phyloP scores from a whole-genome alignment of 2,113 vertebrate species.

The Pelvicachromis taeniatus region DNA sequence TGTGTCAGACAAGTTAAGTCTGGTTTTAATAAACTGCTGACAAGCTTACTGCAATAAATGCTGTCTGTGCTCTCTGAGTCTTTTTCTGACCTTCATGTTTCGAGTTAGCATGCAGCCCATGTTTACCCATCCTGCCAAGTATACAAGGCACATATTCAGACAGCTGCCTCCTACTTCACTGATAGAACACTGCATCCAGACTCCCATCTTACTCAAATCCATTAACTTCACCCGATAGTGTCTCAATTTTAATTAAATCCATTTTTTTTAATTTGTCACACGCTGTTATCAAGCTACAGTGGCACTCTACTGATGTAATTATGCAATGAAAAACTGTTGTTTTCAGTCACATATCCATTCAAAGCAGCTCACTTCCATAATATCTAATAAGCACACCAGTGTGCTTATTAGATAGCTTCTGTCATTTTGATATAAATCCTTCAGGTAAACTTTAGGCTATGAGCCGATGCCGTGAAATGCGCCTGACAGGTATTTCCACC shows the following conservation, averaged over 20 bases:
- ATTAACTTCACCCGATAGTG: background rate
- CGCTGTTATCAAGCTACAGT: background rate
- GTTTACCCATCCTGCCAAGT: conserved; percentile 40
- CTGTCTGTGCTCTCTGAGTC: background rate
- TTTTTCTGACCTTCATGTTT: conserved; percentile 8
- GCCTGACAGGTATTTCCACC: conserved; percentile 26
- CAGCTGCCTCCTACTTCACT: conserved; percentile 25
- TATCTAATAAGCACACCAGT: background rate
- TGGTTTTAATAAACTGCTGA: background rate
- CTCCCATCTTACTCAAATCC: conserved; percentile 1
- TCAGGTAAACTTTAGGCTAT: conserved; percentile 10
- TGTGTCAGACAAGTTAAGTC: background rate
- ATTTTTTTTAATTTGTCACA: background rate
- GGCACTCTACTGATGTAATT: background rate
- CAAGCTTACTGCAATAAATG: background rate
- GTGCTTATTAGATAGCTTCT: no score
- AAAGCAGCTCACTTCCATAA: background rate
- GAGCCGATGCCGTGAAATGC: conserved; percentile 22
- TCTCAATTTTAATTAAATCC: background rate
- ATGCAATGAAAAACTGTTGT: background rate
- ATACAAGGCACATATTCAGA: conserved; percentile 61
- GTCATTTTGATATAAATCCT: conserved; percentile 9
- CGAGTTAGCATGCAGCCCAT: conserved; percentile 61
- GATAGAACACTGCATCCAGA: conserved; percentile 39
- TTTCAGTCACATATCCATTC: background rate